These are phyloP conservation scores for Pyralis farinalis DNA, from an alignment of 2,888 invertebrate species.

Conservation along the genomic window DNA sequence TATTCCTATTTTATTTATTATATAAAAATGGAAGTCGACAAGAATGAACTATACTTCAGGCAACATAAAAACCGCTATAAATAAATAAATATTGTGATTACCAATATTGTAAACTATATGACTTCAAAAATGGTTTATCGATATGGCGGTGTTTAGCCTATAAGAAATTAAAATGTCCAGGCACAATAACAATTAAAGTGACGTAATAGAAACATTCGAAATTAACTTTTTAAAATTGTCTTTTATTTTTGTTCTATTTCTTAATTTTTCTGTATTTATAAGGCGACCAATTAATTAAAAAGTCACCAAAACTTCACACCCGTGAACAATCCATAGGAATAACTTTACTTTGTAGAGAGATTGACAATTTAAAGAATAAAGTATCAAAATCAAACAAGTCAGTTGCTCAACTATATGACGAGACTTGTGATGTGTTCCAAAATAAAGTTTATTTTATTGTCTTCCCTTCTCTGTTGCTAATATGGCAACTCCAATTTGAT, in stretches of 20 bases:
- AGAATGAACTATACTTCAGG: neutral
- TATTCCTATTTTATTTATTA: neutral
- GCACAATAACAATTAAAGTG: too few relatives aligned
- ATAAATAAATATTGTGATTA: neutral
- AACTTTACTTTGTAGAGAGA: too few relatives aligned
- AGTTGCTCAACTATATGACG: too few relatives aligned
- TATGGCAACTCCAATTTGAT: too few relatives aligned
- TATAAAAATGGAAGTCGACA: neutral
- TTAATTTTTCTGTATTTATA: neutral
- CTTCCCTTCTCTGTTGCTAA: too few relatives aligned
- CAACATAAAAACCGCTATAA: neutral
- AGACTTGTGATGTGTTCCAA: neutral
- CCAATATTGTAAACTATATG: neutral
- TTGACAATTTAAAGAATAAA: too few relatives aligned
- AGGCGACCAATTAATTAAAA: too few relatives aligned
- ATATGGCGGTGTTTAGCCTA: neutral
- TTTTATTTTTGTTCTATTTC: neutral
- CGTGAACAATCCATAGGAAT: neutral
- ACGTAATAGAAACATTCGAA: too few relatives aligned
- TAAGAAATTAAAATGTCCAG: neutral
- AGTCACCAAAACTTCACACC: neutral
- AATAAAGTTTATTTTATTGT: conserved; percentile 1
- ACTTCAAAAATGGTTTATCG: neutral
- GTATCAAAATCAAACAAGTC: too few relatives aligned
- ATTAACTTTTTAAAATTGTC: neutral